Evolutionary conservation across 2,888 invertebrate genomes (phyloP).

Genomic region (Acheta domesticus): DNA sequence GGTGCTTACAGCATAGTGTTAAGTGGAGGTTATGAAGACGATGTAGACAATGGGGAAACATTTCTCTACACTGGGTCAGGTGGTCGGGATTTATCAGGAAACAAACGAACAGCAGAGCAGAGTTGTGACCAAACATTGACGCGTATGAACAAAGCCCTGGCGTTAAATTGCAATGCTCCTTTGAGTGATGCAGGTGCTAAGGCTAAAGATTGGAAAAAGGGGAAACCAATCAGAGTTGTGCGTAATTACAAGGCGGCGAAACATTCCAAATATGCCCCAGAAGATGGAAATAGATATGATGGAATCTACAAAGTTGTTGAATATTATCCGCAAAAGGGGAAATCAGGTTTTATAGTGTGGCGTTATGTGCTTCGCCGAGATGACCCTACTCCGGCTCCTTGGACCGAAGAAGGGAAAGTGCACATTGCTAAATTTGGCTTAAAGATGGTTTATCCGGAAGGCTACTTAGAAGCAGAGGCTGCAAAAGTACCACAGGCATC

Average conservation of each 20-base stretch:
- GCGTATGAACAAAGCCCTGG: slow-evolving; percentile 73
- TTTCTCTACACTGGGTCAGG: slow-evolving; percentile 83
- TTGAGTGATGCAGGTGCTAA: slow-evolving; percentile 65
- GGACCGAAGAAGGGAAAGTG: slow-evolving; percentile 67
- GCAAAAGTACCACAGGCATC: slow-evolving; percentile 47
- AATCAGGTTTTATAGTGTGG: slow-evolving; percentile 78
- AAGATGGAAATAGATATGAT: slow-evolving; percentile 74
- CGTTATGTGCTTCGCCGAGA: slow-evolving; percentile 72
- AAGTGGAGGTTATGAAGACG: slow-evolving; percentile 81
- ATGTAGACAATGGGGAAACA: slow-evolving; percentile 73
- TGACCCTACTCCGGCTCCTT: slow-evolving; percentile 74
- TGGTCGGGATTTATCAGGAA: slow-evolving; percentile 77
- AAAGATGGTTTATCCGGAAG: slow-evolving; percentile 62
- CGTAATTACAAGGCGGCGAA: slow-evolving; percentile 70
- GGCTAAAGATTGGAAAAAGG: slow-evolving; percentile 66
- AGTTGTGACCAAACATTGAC: slow-evolving; percentile 75
- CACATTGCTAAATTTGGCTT: slow-evolving; percentile 48
- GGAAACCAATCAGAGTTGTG: slow-evolving; percentile 75
- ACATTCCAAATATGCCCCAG: slow-evolving; percentile 75
- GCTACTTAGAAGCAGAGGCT: slow-evolving; percentile 63
- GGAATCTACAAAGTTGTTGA: slow-evolving; percentile 84
- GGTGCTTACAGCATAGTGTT: slow-evolving; percentile 80
- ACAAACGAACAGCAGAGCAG: slow-evolving; percentile 75
- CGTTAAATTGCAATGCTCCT: slow-evolving; percentile 71
- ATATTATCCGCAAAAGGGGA: slow-evolving; percentile 73